Evolutionary conservation across 2,888 invertebrate genomes (phyloP), one percentile per base, ranked within the genome.

Genomic region (Lycophotia porphyrea): DNA sequence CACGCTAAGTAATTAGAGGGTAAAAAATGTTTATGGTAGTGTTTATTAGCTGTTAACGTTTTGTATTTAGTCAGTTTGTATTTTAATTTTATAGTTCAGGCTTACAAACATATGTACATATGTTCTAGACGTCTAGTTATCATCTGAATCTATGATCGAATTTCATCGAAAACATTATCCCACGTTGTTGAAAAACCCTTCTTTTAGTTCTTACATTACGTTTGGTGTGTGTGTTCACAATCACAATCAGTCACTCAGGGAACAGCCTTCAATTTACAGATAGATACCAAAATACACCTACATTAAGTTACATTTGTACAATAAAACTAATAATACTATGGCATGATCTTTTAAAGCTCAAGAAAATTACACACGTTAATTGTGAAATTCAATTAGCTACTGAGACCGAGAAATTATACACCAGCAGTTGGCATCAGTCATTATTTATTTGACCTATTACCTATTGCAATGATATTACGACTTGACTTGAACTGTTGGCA

Each of bases 361-460:
- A 47, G 47, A 49, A 49, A 52, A 39, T 72, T 42, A 66, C 27
- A 55, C 15, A 39, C 15, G 47, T 49, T 76, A n/a, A 36, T 72
- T 61, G 61, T 47, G 31, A 31, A 69, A 76, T 42, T 55, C 72
- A 69, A 72, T 66, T 66, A 61, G 55, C 49, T n/a, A 31, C 49
- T 47, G 31, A 55, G 24, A 80, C 34, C 47, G 58, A 47, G 42
- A 31, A 65, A 70, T 81, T 58, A 69, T 72, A 18, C 18, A 61
- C 3, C 18, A 61, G 52, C 15, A 39, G 31, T 24, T 21, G 5
- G 9, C 11, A 52, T 55, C 34, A 11, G n/a, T 65, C 21, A 68
- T 76, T 72, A 69, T 71, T 68, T 34, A 8, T 52, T n/a, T 72
- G 76, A 82, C 65, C 77, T 76, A 24, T 81, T 72, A 80, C 60